phyloP scores from a whole-genome alignment of 2,888 invertebrate species.

The Plagodis pulveraria region DNA sequence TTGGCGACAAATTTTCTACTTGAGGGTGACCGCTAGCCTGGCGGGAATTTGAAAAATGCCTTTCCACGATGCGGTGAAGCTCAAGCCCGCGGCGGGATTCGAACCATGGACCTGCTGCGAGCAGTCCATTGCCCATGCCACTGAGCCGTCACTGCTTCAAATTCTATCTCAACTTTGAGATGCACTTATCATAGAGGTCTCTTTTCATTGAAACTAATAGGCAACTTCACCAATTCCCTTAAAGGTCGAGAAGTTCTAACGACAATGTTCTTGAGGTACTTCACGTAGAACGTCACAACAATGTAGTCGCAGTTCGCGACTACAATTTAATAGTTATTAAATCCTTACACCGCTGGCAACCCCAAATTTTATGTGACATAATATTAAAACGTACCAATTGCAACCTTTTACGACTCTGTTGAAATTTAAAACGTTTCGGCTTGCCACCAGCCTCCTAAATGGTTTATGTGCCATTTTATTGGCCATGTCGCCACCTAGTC shows the following conservation, averaged over 20 bases:
- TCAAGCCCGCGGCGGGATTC: no score
- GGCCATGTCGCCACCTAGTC: conserved; percentile 52
- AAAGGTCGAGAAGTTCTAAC: background rate
- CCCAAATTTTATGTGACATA: conserved; percentile 48
- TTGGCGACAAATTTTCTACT: no score
- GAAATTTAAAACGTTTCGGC: conserved; percentile 61
- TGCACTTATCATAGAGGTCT: no score
- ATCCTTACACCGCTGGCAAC: conserved; percentile 39
- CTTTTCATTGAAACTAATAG: background rate
- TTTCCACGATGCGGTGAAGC: no score
- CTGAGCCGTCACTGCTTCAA: no score
- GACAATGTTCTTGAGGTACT: background rate
- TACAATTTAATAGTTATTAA: conserved; percentile 43
- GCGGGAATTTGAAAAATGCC: no score
- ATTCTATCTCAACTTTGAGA: no score
- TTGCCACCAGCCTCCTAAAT: conserved; percentile 50
- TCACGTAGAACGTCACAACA: conserved; percentile 1
- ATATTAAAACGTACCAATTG: conserved; percentile 60
- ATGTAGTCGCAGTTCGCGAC: conserved; percentile 20
- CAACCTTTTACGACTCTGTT: conserved; percentile 57
- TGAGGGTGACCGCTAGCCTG: no score
- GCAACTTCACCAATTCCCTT: background rate
- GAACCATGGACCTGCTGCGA: no score
- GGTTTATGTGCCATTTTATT: conserved; percentile 62
- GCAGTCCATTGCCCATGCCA: no score